Conservation (phyloP, 2,113 vertebrate genomes). For the Ploceus nigricollis region DNA sequence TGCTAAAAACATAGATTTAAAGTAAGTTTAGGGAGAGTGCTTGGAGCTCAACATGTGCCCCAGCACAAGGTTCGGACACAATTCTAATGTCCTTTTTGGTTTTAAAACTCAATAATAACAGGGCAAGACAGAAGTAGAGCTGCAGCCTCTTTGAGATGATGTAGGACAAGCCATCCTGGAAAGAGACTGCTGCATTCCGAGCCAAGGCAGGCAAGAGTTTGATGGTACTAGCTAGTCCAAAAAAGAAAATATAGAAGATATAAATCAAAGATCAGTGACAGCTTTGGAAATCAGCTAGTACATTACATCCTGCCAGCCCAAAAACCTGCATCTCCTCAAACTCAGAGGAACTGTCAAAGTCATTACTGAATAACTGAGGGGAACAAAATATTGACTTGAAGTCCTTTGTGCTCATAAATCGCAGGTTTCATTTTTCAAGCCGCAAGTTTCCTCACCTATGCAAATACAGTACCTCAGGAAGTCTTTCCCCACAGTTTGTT, state of each 20-base stretch:
- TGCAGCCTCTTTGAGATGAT: background rate
- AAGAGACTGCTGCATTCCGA: background rate
- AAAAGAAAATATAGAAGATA: background rate
- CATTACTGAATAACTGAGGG: background rate
- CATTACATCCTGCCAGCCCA: background rate
- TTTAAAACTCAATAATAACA: background rate
- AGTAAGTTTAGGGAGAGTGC: background rate
- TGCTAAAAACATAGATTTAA: background rate
- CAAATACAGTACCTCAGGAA: background rate
- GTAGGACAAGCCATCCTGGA: background rate
- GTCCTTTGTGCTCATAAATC: background rate
- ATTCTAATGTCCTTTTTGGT: background rate
- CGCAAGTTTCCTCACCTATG: background rate
- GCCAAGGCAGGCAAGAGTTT: background rate
- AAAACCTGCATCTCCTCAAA: constrained; percentile 13
- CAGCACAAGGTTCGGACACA: background rate
- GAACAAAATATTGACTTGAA: background rate
- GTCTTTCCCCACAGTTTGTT: background rate
- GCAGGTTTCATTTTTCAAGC: background rate
- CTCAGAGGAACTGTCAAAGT: constrained; percentile 12
- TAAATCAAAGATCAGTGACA: constrained; percentile 6
- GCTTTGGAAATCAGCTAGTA: background rate
- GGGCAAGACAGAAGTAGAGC: background rate
- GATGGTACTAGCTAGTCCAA: background rate
- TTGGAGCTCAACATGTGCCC: background rate